Conservation (phyloP, 2,113 vertebrate species). For the Psophia crepitans region DNA sequence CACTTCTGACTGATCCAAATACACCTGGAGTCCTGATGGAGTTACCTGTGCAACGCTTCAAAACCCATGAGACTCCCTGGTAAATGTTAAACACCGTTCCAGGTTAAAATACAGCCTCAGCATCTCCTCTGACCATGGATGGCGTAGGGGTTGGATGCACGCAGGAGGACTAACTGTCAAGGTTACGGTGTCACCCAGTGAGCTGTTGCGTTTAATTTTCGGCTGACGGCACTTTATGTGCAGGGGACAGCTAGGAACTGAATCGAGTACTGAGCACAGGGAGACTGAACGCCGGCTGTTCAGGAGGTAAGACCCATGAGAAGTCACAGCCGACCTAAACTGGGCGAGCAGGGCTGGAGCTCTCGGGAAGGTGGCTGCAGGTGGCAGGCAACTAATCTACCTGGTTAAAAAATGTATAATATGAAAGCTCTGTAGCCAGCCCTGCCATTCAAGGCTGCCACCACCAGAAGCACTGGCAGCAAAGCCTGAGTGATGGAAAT, state of each 20-base stretch:
- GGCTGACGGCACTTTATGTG: not conserved
- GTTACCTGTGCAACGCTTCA: not conserved
- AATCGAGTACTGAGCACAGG: rapidly evolving
- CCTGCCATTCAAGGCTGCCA: not conserved
- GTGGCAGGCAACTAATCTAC: not conserved
- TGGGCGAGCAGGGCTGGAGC: not conserved
- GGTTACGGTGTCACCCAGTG: not conserved
- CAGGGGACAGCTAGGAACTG: not conserved
- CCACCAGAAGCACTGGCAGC: not conserved
- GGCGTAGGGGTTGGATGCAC: not conserved
- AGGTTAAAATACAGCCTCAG: not conserved
- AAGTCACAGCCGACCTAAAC: not conserved
- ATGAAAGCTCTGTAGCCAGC: not conserved
- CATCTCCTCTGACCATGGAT: not conserved
- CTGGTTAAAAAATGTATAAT: not conserved
- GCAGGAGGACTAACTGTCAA: not conserved
- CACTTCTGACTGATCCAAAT: not conserved
- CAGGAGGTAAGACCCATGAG: not conserved
- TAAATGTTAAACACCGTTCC: not conserved
- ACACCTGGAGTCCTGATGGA: not conserved
- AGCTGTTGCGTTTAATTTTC: not conserved
- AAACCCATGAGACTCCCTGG: not conserved
- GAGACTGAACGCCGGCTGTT: not conserved
- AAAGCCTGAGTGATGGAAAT: not conserved
- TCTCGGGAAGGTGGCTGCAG: not conserved